These are phyloP conservation scores for Venusia cambrica DNA, from an alignment of 2,888 invertebrate species.

Conservation along the genomic window DNA sequence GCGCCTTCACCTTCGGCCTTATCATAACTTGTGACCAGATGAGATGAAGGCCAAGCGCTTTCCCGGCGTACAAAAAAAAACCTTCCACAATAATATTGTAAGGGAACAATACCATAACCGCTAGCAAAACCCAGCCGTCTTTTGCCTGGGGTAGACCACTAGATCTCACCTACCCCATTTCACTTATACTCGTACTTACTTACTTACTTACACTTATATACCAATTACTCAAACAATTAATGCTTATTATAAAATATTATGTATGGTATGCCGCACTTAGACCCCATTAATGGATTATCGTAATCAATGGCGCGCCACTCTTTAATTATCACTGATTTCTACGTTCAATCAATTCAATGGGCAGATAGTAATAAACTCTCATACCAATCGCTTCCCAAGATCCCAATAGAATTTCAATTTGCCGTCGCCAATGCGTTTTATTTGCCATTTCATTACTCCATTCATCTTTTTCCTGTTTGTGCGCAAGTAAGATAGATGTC, in stretches of 20 bases:
- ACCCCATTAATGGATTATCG: constrained; percentile 6
- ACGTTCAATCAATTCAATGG: constrained; percentile 16
- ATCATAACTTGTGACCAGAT: no score
- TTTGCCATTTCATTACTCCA: constrained; percentile 11
- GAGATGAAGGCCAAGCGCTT: no score
- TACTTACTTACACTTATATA: no score
- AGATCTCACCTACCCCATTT: no score
- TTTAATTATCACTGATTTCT: constrained; percentile 23
- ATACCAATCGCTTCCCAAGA: constrained; percentile 11
- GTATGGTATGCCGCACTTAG: constrained; percentile 17
- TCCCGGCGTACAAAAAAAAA: no score
- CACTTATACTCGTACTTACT: no score
- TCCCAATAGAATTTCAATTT: constrained; percentile 8
- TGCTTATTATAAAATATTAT: constrained; percentile 17
- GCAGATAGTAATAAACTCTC: constrained; percentile 13
- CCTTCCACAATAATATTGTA: no score
- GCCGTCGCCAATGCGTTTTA: constrained; percentile 13
- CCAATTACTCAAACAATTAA: constrained; percentile 14
- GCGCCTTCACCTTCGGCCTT: no score
- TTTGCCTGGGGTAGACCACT: no score
- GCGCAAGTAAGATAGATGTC: constrained; percentile 24
- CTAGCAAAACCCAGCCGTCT: no score
- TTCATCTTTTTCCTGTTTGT: constrained; percentile 9
- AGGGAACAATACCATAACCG: no score
- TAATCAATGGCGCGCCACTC: constrained; percentile 10